phyloP scores from a whole-genome alignment of 2,113 vertebrate genomes.

The Geothlypis trichas region DNA sequence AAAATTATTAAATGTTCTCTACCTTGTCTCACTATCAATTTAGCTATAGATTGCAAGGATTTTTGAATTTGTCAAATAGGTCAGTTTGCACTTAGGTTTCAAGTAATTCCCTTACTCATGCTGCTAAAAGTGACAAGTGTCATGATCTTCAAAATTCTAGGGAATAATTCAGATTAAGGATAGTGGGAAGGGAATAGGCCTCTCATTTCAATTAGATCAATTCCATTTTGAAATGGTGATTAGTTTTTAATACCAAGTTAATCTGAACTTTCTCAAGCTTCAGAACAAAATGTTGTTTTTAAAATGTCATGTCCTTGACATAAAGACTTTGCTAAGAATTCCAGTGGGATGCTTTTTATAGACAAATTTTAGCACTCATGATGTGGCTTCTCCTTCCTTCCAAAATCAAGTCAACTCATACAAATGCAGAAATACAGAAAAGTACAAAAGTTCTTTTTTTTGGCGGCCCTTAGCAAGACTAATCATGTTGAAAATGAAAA shows the following conservation, averaged over 20 bases:
- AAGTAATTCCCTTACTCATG: background rate
- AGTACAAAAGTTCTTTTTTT: background rate
- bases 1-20: background rate
- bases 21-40: background rate
- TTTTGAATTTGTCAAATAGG: background rate
- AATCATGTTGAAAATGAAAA: conserved; percentile 53
- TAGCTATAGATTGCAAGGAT: background rate
- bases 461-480: background rate
- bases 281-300: background rate
- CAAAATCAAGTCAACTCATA: background rate
- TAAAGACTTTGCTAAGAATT: background rate
- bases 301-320: background rate
- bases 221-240: conserved; percentile 18
- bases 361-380: background rate
- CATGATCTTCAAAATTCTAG: background rate
- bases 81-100: background rate
- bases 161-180: background rate
- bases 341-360: background rate
- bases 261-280: background rate
- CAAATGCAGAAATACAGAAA: conserved; percentile 5
- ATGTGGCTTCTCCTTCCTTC: background rate
- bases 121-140: background rate
- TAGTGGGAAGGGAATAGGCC: background rate
- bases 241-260: background rate
- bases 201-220: background rate